These are phyloP conservation scores for Aromia moschata DNA, from an alignment of 2,888 invertebrate genomes.

Conservation along the genomic window DNA sequence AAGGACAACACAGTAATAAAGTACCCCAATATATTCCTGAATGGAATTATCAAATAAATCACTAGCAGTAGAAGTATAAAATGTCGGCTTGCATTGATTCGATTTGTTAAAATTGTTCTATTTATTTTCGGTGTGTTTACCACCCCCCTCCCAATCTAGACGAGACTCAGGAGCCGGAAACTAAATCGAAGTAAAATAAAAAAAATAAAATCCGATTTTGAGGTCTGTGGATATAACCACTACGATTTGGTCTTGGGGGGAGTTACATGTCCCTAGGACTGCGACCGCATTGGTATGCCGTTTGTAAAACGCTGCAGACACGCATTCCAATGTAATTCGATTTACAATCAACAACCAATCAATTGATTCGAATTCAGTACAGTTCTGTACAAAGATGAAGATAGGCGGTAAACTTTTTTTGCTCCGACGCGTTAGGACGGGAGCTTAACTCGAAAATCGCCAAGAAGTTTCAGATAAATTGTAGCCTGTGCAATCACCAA, in stretches of 20 bases:
- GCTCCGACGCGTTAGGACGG: not conserved
- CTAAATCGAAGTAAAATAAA: not conserved
- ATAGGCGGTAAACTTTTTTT: slow-evolving; percentile 31
- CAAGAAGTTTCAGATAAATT: too few species aligned
- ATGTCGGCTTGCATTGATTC: too few species aligned
- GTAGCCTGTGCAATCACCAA: too few species aligned
- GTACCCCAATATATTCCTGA: too few species aligned
- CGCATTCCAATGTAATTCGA: slow-evolving; percentile 68
- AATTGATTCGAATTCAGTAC: slow-evolving; percentile 67
- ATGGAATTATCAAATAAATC: too few species aligned
- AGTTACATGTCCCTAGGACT: slow-evolving; percentile 25
- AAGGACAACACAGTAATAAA: too few species aligned
- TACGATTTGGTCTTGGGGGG: slow-evolving; percentile 26
- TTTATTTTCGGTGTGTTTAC: not conserved
- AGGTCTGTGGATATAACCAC: slow-evolving; percentile 30
- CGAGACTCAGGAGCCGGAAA: not conserved
- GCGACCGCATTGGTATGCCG: slow-evolving; percentile 54
- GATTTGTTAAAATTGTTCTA: too few species aligned
- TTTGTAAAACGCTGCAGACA: slow-evolving; percentile 58
- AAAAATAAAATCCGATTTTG: slow-evolving; percentile 24
- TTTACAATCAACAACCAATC: slow-evolving; percentile 70
- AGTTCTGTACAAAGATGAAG: slow-evolving; percentile 51
- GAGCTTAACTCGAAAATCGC: not conserved
- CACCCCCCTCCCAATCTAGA: not conserved
- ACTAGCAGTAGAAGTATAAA: too few species aligned